Percentiles rank a stretch among this genome's conserved stretches.
Evolutionary conservation across 2,797 vertebrate species (phyloP).

Genomic region (Leuciscus waleckii): DNA sequence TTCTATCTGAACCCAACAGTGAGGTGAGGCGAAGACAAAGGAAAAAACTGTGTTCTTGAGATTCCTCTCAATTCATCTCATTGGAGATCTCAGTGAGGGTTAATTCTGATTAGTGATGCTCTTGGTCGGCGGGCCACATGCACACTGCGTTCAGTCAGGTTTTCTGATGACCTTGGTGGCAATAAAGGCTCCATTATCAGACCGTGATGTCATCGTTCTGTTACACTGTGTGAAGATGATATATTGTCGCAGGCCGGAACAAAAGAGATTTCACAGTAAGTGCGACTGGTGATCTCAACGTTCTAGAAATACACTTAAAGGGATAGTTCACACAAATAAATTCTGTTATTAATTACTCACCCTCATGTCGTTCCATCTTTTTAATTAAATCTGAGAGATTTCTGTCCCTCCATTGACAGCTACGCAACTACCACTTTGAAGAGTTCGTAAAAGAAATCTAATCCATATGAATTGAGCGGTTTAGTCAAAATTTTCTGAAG

Average conservation of each 20-base stretch:
- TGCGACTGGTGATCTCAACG: slow-evolving; percentile 23
- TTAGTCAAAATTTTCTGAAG: too few relatives aligned
- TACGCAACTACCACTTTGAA: too few relatives aligned
- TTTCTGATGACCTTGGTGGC: slow-evolving; percentile 54
- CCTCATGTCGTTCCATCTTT: too few relatives aligned
- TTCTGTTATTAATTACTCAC: too few relatives aligned
- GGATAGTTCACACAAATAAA: too few relatives aligned
- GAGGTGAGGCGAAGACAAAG: slow-evolving; percentile 35
- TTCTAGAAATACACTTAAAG: slow-evolving; percentile 28
- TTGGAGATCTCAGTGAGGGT: slow-evolving; percentile 19
- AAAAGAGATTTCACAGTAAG: slow-evolving; percentile 50
- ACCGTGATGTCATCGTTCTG: slow-evolving; percentile 56
- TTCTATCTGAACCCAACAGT: slow-evolving; percentile 48
- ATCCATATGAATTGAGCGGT: too few relatives aligned
- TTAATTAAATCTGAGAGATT: too few relatives aligned
- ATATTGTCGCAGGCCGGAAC: slow-evolving; percentile 33
- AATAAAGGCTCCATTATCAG: slow-evolving; percentile 55
- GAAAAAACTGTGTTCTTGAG: slow-evolving; percentile 4
- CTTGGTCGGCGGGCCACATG: slow-evolving; percentile 7
- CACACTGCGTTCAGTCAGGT: slow-evolving; percentile 22
- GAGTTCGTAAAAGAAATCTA: too few relatives aligned
- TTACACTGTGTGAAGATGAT: slow-evolving; percentile 50
- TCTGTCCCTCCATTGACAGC: too few relatives aligned
- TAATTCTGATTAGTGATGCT: slow-evolving; percentile 46
- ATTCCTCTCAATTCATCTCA: slow-evolving; percentile 21